A percentile compares a stretch with the other conserved stretches of the same genome.
phyloP scores from a whole-genome alignment of 2,797 vertebrate genomes.

The Gouania willdenowi region DNA sequence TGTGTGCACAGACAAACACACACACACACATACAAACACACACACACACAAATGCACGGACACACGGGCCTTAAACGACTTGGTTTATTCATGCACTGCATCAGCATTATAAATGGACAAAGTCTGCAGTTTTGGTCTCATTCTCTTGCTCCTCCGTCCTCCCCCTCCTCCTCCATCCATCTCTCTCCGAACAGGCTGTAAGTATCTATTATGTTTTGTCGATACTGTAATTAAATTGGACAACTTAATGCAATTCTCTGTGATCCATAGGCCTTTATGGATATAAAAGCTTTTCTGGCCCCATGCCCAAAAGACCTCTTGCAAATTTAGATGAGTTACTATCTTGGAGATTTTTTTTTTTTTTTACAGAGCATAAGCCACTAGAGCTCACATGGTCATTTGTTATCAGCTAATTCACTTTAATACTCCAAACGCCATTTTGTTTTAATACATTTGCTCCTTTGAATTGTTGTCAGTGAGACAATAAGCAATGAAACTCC shows the following conservation, averaged over 20 bases:
- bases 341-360: too few species aligned
- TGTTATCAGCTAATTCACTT: slow-evolving; percentile 80
- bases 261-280: slow-evolving; percentile 95
- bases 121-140: slow-evolving; percentile 73
- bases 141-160: slow-evolving; percentile 2
- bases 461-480: slow-evolving; percentile 43
- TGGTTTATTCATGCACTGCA: slow-evolving; percentile 57
- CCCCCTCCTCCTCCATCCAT: slow-evolving; percentile 46
- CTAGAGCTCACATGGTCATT: slow-evolving; percentile 64
- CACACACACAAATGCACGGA: slow-evolving; percentile 12
- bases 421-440: slow-evolving; percentile 73
- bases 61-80: slow-evolving; percentile 36
- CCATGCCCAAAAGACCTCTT: slow-evolving; percentile 86
- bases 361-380: slow-evolving; percentile 63
- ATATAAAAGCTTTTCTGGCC: slow-evolving; percentile 99
- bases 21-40: neutral
- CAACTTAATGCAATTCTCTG: slow-evolving; percentile 96
- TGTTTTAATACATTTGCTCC: slow-evolving; percentile 64
- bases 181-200: slow-evolving; percentile 65
- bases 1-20: neutral
- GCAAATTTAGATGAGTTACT: slow-evolving; percentile 90
- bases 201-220: slow-evolving; percentile 98
- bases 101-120: slow-evolving; percentile 89
- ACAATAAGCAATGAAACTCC: slow-evolving; percentile 39
- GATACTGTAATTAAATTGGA: slow-evolving; percentile 99